Percentiles rank a stretch among this genome's conserved stretches.
phyloP scores from a whole-genome alignment of 2,797 vertebrate species.

The Sebastes ruberrimus region DNA sequence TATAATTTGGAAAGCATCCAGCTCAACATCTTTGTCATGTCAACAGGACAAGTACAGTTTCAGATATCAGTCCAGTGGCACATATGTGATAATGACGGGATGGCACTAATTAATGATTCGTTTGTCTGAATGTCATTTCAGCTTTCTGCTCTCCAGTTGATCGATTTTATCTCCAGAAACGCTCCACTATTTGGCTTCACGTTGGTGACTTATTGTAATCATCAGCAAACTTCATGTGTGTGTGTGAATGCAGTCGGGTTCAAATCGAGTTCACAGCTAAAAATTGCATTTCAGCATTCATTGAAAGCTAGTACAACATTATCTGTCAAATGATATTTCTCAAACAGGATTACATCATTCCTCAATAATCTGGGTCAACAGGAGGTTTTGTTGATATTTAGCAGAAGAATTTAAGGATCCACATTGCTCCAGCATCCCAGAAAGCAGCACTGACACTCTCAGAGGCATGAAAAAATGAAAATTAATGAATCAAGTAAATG shows the following conservation, averaged over 20 bases:
- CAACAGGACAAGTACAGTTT: not conserved
- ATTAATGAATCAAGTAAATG: not conserved
- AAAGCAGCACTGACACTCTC: not conserved
- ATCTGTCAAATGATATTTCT: not conserved
- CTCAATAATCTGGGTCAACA: not conserved
- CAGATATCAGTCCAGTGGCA: not conserved
- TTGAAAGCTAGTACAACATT: not conserved
- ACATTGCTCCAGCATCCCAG: not conserved
- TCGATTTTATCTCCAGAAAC: slow-evolving; percentile 2
- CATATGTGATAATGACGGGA: not conserved
- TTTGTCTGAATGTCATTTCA: slow-evolving; percentile 1
- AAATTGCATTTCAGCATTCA: slow-evolving; percentile 16
- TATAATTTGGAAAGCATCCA: not conserved
- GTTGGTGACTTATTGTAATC: not conserved
- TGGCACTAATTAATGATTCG: slow-evolving; percentile 8
- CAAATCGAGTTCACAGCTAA: slow-evolving; percentile 32
- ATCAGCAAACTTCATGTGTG: not conserved
- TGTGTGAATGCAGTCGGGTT: slow-evolving; percentile 17
- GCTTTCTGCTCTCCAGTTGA: not conserved
- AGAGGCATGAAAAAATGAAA: not conserved
- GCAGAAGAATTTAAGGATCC: not conserved
- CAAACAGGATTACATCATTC: slow-evolving; percentile 2
- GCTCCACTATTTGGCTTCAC: not conserved
- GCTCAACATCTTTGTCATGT: not conserved
- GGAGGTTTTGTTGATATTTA: slow-evolving; percentile 2